phyloP scores from a whole-genome alignment of 2,797 vertebrate genomes.

The Hyperoplus lanceolatus region DNA sequence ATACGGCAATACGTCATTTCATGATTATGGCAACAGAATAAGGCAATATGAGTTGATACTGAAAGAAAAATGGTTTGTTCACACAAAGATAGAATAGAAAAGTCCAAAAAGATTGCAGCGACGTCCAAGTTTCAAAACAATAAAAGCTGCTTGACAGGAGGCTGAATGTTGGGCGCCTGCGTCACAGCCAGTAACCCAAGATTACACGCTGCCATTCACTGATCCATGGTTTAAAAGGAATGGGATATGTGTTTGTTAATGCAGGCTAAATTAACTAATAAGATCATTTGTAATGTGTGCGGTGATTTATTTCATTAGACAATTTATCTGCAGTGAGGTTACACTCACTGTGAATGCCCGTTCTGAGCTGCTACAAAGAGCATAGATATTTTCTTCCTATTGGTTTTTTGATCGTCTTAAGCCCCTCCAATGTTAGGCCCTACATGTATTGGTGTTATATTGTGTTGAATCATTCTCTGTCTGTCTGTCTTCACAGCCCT shows the following conservation, averaged over 20 bases:
- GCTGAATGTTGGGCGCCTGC: conserved; percentile 27
- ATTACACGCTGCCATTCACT: conserved; percentile 44
- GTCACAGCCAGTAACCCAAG: conserved; percentile 65
- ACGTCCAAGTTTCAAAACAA: conserved; percentile 69
- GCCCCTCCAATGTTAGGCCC: background rate
- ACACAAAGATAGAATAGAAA: background rate
- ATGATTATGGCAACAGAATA: background rate
- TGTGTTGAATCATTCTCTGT: conserved; percentile 42
- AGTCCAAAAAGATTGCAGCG: conserved; percentile 17
- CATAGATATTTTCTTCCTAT: background rate
- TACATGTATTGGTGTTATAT: background rate
- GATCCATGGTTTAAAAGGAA: conserved; percentile 30
- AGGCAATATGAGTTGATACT: background rate
- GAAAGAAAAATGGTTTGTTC: background rate
- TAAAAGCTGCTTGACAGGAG: conserved; percentile 30
- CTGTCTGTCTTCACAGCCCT: conserved; percentile 77
- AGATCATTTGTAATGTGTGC: conserved; percentile 18
- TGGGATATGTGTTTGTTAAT: conserved; percentile 25
- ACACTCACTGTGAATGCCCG: background rate
- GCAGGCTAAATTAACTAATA: conserved; percentile 22
- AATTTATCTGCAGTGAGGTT: conserved; percentile 3
- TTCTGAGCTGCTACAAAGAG: background rate
- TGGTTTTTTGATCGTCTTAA: background rate
- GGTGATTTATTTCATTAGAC: conserved; percentile 13
- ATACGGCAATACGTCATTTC: background rate